These are phyloP conservation scores for Probaryconus sp. DNA, from an alignment of 1,140 invertebrate genomes.

Conservation along the genomic window DNA sequence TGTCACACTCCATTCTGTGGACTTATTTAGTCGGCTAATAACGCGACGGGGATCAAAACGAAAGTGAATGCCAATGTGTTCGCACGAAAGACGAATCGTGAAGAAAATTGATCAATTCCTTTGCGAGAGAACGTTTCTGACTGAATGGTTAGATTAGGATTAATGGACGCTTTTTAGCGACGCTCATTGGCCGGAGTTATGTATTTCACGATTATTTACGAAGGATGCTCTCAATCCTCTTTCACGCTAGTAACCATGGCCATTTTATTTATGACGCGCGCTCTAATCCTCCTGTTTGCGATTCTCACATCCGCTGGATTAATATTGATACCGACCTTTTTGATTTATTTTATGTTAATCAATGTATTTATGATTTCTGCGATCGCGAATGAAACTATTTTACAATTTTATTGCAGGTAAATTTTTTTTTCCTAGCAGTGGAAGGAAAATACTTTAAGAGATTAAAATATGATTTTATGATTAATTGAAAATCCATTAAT, in stretches of 20 bases:
- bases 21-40: conserved; percentile 58
- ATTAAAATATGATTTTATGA: no score
- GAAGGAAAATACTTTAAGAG: no score
- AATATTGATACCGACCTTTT: no score
- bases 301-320: conserved; percentile 44
- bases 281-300: conserved; percentile 6
- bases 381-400: no score
- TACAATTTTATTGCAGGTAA: no score
- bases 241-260: conserved; percentile 30
- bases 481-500: no score
- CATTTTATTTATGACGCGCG: conserved; percentile 13
- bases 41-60: conserved; percentile 15
- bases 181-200: conserved; percentile 36
- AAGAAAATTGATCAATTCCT: conserved; percentile 58
- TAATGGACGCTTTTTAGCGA: conserved; percentile 49
- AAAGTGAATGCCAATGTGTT: not conserved
- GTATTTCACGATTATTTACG: conserved; percentile 49
- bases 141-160: conserved; percentile 58
- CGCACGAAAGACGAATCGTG: conserved; percentile 35
- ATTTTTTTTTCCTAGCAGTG: no score
- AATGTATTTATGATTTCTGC: no score
- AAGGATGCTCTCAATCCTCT: conserved; percentile 22
- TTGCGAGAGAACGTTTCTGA: conserved; percentile 16
- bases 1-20: conserved; percentile 9
- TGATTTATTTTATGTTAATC: no score